A percentile compares a stretch with the other conserved stretches of the same genome.
These are phyloP conservation scores for Leptoteleia sp. DNA, from an alignment of 1,140 invertebrate species.

Conservation along the genomic window DNA sequence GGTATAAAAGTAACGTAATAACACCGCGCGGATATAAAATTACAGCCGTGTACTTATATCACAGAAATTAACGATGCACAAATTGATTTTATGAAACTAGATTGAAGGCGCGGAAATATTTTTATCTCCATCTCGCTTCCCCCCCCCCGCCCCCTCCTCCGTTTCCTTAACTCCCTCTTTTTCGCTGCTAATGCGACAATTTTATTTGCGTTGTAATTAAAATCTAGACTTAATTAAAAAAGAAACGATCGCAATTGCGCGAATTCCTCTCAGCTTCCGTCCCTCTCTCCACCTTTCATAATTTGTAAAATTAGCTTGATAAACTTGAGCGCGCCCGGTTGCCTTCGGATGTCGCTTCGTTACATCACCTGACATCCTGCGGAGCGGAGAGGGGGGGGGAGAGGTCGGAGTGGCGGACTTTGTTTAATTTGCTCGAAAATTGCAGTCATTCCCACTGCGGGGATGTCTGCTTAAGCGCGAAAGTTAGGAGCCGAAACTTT, in stretches of 20 bases:
- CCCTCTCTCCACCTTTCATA: conserved; percentile 38
- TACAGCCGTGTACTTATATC: no score
- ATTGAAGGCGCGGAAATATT: no score
- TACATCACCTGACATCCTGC: conserved; percentile 54
- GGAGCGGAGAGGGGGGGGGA: no score
- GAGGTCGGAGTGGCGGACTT: conserved; percentile 37
- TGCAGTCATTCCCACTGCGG: conserved; percentile 54
- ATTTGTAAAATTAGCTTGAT: conserved; percentile 62
- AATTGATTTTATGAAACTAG: no score
- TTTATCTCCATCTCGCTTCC: no score
- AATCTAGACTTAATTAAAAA: conserved; percentile 57
- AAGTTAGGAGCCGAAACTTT: conserved; percentile 48
- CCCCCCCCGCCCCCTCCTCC: no score
- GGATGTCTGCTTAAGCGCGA: conserved; percentile 49
- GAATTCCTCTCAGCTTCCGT: conserved; percentile 15
- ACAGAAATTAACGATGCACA: no score
- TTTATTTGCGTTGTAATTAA: conserved; percentile 50
- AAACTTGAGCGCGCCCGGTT: conserved; percentile 41
- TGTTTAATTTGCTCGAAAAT: conserved; percentile 70
- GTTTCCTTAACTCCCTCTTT: no score
- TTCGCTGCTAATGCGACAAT: conserved; percentile 8
- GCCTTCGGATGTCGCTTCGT: conserved; percentile 48
- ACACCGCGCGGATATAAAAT: no score
- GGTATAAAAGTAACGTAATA: no score
- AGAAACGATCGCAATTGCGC: conserved; percentile 41